phyloP scores from a whole-genome alignment of 2,888 invertebrate species.

The Ditula angustiorana region DNA sequence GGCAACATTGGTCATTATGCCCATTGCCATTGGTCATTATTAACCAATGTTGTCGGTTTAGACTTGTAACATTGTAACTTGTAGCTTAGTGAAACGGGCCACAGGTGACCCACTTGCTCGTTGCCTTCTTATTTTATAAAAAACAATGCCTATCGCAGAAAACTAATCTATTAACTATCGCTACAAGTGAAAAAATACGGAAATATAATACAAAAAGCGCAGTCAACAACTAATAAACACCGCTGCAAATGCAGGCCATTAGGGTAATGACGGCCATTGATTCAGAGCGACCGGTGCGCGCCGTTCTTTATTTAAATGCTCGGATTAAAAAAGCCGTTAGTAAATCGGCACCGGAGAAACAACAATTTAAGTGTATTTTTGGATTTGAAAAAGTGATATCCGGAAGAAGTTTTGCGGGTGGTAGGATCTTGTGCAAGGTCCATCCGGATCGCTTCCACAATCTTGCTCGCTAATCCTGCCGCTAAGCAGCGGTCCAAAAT shows the following conservation, averaged over 20 bases:
- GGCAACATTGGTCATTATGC: no score
- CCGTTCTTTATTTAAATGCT: constrained; percentile 31
- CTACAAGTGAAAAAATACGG: neutral
- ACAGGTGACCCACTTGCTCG: no score
- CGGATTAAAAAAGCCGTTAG: constrained; percentile 25
- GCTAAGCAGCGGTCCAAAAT: no score
- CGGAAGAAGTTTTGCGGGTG: no score
- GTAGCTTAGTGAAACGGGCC: no score
- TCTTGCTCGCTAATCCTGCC: no score
- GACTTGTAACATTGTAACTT: no score
- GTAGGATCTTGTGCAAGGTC: no score
- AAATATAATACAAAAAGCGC: constrained; percentile 9
- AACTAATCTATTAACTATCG: neutral
- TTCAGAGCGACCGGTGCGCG: constrained; percentile 40
- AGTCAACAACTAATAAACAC: neutral
- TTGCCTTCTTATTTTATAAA: neutral
- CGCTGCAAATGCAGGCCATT: constrained; percentile 40
- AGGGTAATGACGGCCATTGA: constrained; percentile 45
- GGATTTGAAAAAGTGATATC: no score
- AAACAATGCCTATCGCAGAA: neutral
- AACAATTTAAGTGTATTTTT: neutral
- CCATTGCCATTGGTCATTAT: no score
- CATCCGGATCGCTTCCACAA: no score
- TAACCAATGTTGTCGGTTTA: no score
- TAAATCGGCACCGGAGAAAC: neutral